Evolutionary conservation across 2,888 invertebrate genomes (phyloP), one percentile per base, ranked within the genome.

Genomic region (Cistogaster globosa): DNA sequence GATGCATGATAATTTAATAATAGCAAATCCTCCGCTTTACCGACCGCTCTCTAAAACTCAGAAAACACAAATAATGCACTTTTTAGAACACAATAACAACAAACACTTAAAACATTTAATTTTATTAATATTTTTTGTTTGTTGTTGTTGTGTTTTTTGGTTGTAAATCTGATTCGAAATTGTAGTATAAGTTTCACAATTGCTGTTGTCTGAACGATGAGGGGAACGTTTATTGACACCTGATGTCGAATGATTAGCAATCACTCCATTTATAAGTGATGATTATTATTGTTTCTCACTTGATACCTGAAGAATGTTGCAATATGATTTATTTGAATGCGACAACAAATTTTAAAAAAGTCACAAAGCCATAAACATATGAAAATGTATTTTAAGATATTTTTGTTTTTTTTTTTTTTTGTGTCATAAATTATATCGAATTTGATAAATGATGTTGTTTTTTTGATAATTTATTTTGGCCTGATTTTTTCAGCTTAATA

Each of bases 301-400:
- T 82, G 82, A 85, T 85, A 85, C 79, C 71, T 63, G 48, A 85
- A 79, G 78, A 85, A 85, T 85, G 65, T 85, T 85, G 85, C 82
- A 85, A 85, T 85, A 82, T 85, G 85, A 85, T 85, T 85, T 85
- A 67, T 71, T 57, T 72, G 22, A 80, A 69, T 48, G 22, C 8
- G 48, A 57, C 22, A 51, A 53, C n/a, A 14, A 57, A 38, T n/a
- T n/a, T 48, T 16, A 42, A 18, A 20, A 51, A 48, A 58, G 16
- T 0, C 18, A 63, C 48, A n/a, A 58, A 69, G 42, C 36, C 60
- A 58, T 57, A 20, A 51, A 51, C 26, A 22, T 42, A 57, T 9
- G 57, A 48, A 68, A 78, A 69, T 45, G 2, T 26, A 68, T 58
- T 67, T 67, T 48, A 48, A 67, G 76, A 58, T 67, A 20, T 65